Base-by-base conservation (phyloP, 1,140 invertebrate genomes). In the Nasonia vitripennis region DNA sequence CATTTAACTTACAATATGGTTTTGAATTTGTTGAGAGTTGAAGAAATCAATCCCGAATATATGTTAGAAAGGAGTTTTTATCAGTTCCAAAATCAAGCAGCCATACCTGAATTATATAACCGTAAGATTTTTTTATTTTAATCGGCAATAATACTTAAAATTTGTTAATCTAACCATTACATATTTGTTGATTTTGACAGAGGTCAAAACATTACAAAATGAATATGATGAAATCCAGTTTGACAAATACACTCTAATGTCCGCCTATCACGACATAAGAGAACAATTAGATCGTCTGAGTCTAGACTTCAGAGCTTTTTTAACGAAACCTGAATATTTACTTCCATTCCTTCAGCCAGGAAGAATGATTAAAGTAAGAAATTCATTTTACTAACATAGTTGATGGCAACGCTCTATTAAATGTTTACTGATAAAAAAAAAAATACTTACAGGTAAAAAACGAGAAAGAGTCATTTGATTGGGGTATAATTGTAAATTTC, bases 1-100 rank as follows among this genome's bases (percentile, higher is more conserved):
- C 99, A 99, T 93, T 94, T 99, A 74, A 99, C 99, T 0, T 99
- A 99, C 91, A 99, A 99, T 91, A 99, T 99, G 99, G 98, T 99
- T 12, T 93, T 99, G 11, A 99, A 99, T 95, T 94, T 99, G 86
- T 93, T 99, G 62, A 93, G 96, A 91, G 99, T 99, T 9, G 99
- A 99, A 94, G 99, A 99, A 94, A 99, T 99, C 83, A 99, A 99
- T 95, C 99, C 99, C 0, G 98, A 99, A 92, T 99, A 99, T 89
- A 99, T 99, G 98, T 94, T 99, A 89, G 98, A 99, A 91, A 95
- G 98, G 87, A 99, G 98, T 89, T 99, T 99, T 92, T 99, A 97
- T 93, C 99, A 99, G 92, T 99, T 99, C 91, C 99, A 99, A 94
- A 99, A 99, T 94, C 99, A 99, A 94, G 95, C 98, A 0, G 94